Conservation (phyloP, 1,140 invertebrate species). For the Acromyrmex charruanus region DNA sequence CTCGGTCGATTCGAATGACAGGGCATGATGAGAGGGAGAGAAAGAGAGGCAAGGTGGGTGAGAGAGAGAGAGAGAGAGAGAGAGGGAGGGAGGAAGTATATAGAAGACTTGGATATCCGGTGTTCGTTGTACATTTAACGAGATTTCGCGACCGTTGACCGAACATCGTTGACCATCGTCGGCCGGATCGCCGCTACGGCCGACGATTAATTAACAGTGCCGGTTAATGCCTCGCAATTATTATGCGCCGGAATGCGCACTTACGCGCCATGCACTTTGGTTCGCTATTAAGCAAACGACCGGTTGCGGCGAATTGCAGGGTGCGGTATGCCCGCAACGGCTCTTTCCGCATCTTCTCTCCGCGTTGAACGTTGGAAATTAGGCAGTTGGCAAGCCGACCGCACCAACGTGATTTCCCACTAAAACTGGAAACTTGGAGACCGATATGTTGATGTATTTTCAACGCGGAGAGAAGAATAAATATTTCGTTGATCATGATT, state of each 20-base stretch:
- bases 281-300: conserved; percentile 7
- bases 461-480: neutral
- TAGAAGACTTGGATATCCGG: conserved; percentile 30
- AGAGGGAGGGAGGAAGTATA: neutral
- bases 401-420: neutral
- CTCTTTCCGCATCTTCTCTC: neutral
- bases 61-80: neutral
- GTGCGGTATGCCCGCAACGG: neutral
- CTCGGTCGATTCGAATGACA: conserved; percentile 7
- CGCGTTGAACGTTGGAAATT: conserved; percentile 12
- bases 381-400: neutral
- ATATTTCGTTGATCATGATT: neutral
- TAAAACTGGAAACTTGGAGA: neutral
- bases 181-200: neutral
- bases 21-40: neutral
- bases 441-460: conserved; percentile 3
- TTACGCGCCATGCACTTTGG: conserved; percentile 1
- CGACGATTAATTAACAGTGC: conserved; percentile 66
- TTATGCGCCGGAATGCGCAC: conserved; percentile 50
- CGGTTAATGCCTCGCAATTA: conserved; percentile 65
- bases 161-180: conserved; percentile 54
- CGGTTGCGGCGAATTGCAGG: neutral
- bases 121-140: conserved; percentile 65
- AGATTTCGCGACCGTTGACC: conserved; percentile 70
- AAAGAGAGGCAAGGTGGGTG: neutral